A percentile compares a stretch with the other conserved stretches of the same genome.
These are phyloP conservation scores for Tetraodon nigroviridis DNA, from an alignment of 2,113 vertebrate species.

Conservation along the genomic window DNA sequence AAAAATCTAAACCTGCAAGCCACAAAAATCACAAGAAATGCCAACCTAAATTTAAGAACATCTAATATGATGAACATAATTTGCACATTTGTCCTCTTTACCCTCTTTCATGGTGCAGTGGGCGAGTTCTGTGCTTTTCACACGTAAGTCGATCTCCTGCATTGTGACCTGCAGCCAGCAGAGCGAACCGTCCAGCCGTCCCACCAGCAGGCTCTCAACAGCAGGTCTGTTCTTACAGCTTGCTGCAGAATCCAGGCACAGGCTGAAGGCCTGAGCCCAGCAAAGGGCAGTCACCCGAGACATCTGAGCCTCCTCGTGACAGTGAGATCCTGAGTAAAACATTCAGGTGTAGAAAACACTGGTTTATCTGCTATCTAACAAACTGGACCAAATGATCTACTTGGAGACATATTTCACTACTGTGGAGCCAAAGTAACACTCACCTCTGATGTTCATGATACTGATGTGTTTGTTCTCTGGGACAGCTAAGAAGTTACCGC, in stretches of 20 bases:
- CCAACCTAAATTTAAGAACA: background rate
- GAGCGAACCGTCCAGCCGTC: conserved; percentile 76
- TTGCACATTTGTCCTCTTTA: conserved; percentile 31
- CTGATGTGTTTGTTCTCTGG: conserved; percentile 77
- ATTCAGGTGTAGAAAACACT: too few species aligned
- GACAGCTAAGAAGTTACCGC: conserved; percentile 71
- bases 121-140: conserved; percentile 65
- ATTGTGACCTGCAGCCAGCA: conserved; percentile 75
- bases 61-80: background rate
- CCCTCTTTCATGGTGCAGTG: conserved; percentile 73
- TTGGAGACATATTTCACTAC: too few species aligned
- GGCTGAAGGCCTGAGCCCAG: conserved; percentile 69
- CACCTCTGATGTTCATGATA: conserved; percentile 79
- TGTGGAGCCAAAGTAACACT: background rate
- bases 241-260: conserved; percentile 49
- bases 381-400: too few species aligned
- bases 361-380: too few species aligned
- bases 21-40: too few species aligned
- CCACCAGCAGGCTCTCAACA: conserved; percentile 71
- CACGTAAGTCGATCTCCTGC: conserved; percentile 57
- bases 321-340: conserved; percentile 60
- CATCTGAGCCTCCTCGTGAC: conserved; percentile 68
- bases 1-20: too few species aligned
- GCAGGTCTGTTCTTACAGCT: conserved; percentile 41
- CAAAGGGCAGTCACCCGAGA: conserved; percentile 74